Base-by-base conservation (phyloP, 2,888 invertebrate species). In the Lathronympha strigana region DNA sequence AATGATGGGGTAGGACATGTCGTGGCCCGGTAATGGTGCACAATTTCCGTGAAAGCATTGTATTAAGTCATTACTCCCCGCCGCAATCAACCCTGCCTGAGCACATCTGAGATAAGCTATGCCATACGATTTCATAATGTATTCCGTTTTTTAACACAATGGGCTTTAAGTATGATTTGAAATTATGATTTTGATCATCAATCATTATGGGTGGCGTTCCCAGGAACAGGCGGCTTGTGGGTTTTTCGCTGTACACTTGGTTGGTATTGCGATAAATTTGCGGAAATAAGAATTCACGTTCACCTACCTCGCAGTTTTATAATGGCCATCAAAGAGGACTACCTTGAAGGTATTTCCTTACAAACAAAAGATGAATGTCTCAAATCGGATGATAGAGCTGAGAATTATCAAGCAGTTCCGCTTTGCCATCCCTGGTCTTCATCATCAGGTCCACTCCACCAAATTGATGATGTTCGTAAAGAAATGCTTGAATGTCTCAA, bases 21-120 rank as follows among this genome's bases (percentile, higher is more conserved):
- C 75, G 75, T 71, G 70, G 78, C 71, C 63, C 78, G 72, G 76
- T 85, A 84, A 86, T 84, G 77, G 80, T 73, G 72, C 71, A 81
- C 79, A 86, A 85, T 87, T 85, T 85, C 81, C 80, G 73, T 82
- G 79, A 85, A 86, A 87, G 83, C 82, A 80, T 84, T 85, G 80
- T 86, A 89, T 90, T 86, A 86, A 89, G 88, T 82, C 86, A 87
- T 88, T 87, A 87, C 77, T 71, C 72, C 71, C 69, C 72, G 69
- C 72, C 73, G 74, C 77, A 84, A 81, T 84, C 78, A 78, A 74
- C 67, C 67, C 69, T 71, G 76, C 71, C 71, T 61, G 66, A 69
- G 69, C 70, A 69, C 66, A 69, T 72, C 60, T 63, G 53, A 73
- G 76, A 78, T 77, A 78, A 77, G 76, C 70, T 69, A 61, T 66